Conservation (phyloP, 2,888 invertebrate genomes). For the Danaus chrysippus region DNA sequence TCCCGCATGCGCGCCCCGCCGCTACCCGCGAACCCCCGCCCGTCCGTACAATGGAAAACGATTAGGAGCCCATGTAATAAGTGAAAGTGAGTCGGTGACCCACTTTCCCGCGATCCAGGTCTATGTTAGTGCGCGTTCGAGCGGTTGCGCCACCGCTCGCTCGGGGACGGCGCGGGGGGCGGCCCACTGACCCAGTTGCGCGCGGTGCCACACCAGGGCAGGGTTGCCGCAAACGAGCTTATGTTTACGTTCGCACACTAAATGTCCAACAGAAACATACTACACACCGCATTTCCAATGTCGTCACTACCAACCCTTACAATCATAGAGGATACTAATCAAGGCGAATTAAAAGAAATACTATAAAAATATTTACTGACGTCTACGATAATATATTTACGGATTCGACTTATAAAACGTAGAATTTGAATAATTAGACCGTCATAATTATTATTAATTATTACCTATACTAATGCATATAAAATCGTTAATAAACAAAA, state of each 20-base stretch:
- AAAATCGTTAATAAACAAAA: too few relatives aligned
- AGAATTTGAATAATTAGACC: too few relatives aligned
- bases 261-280: slow-evolving; percentile 45
- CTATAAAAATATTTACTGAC: too few relatives aligned
- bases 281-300: not conserved
- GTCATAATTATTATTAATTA: too few relatives aligned
- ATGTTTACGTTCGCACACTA: slow-evolving; percentile 70
- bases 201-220: slow-evolving; percentile 81
- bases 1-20: slow-evolving; percentile 76
- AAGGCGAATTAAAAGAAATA: too few relatives aligned
- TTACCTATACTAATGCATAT: too few relatives aligned
- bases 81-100: slow-evolving; percentile 94
- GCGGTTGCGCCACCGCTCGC: slow-evolving; percentile 75
- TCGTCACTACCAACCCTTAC: slow-evolving; percentile 5
- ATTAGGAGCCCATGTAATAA: slow-evolving; percentile 90
- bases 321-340: not conserved
- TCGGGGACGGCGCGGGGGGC: slow-evolving; percentile 78
- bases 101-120: slow-evolving; percentile 95
- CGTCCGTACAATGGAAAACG: slow-evolving; percentile 84
- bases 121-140: slow-evolving; percentile 88
- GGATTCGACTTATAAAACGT: too few relatives aligned
- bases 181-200: slow-evolving; percentile 93
- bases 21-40: slow-evolving; percentile 73
- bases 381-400: too few relatives aligned
- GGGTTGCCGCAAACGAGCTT: slow-evolving; percentile 74